Evolutionary conservation across 2,113 vertebrate species (phyloP).

Genomic region (Embiotoca jacksoni): DNA sequence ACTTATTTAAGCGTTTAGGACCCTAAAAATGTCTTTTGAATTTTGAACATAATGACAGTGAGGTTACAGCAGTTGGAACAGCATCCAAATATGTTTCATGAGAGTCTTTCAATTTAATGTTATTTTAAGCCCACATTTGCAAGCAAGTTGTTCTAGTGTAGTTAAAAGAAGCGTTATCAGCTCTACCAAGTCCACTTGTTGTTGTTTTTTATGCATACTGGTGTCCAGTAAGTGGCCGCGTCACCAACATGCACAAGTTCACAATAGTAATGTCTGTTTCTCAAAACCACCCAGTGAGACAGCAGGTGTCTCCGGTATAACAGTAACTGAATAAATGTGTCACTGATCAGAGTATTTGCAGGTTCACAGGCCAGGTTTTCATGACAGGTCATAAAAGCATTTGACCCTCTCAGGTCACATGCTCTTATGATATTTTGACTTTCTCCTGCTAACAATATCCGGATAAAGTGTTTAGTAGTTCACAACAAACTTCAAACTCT

Average conservation of each 20-base stretch:
- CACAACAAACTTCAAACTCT: too few relatives aligned
- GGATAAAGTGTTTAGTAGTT: neutral
- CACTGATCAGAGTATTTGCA: neutral
- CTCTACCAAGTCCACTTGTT: neutral
- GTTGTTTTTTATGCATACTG: too few relatives aligned
- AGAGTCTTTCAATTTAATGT: neutral
- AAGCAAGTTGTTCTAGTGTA: too few relatives aligned
- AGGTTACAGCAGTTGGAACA: too few relatives aligned
- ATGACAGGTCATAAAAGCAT: neutral
- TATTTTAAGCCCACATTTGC: neutral
- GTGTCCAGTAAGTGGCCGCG: too few relatives aligned
- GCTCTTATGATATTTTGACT: too few relatives aligned
- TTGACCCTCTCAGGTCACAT: too few relatives aligned
- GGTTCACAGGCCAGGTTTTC: neutral
- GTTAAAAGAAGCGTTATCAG: neutral
- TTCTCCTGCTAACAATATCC: neutral
- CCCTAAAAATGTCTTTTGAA: neutral
- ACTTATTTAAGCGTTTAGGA: too few relatives aligned
- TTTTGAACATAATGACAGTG: neutral
- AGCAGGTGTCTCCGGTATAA: constrained; percentile 21
- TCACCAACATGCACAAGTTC: neutral
- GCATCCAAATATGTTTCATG: too few relatives aligned
- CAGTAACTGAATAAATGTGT: neutral
- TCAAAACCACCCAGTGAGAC: neutral
- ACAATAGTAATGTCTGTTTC: neutral